These are phyloP conservation scores for Heliornis fulica DNA, from an alignment of 2,113 vertebrate species.

Conservation along the genomic window DNA sequence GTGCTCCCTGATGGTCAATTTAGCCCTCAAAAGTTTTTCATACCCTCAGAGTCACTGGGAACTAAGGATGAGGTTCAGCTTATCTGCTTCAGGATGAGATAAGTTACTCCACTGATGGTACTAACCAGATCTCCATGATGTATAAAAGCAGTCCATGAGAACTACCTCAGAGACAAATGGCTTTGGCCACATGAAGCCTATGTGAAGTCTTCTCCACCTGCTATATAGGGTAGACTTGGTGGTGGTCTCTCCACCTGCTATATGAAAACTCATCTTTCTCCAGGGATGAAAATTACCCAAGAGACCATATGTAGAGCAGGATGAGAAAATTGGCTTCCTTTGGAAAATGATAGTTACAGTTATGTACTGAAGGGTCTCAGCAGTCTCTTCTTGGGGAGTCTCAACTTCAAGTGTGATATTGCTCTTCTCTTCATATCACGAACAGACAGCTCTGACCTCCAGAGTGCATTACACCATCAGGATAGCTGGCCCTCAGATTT, in stretches of 20 bases:
- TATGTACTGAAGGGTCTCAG: neutral
- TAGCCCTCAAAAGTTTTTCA: neutral
- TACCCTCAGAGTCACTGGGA: neutral
- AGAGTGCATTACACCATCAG: rapidly evolving
- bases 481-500: neutral
- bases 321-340: neutral
- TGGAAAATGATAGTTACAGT: neutral
- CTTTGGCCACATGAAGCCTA: neutral
- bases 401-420: neutral
- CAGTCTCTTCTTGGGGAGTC: neutral
- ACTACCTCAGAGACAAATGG: neutral
- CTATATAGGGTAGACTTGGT: no score
- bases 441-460: neutral
- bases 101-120: neutral
- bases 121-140: neutral
- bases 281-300: neutral
- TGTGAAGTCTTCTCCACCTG: neutral
- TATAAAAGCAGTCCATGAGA: neutral
- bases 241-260: neutral
- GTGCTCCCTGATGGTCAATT: neutral
- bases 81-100: neutral
- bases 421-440: neutral
- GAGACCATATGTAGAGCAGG: neutral
- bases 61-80: neutral
- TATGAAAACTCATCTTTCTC: neutral